These are phyloP conservation scores for Grammomys surdaster DNA, from an alignment of 2,113 vertebrate species.

Conservation along the genomic window DNA sequence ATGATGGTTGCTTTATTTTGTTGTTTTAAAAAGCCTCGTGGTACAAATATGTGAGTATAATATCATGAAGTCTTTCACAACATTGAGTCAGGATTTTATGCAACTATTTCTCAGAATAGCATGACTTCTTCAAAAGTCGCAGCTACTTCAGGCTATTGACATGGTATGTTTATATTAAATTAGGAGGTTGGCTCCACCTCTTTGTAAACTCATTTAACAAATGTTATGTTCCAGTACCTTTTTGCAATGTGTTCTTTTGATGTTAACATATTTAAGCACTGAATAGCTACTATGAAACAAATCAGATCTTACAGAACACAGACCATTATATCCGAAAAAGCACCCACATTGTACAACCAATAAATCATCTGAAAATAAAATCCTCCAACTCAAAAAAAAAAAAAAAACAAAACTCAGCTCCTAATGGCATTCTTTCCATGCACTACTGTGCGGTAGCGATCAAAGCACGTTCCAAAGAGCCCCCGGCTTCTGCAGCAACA, in stretches of 20 bases:
- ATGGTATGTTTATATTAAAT: constrained; percentile 9
- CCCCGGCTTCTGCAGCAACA: neutral
- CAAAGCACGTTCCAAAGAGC: neutral
- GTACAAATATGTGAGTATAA: neutral
- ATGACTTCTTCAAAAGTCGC: neutral
- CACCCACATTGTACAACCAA: neutral
- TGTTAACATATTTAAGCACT: neutral
- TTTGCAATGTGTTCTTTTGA: neutral
- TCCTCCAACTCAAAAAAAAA: neutral
- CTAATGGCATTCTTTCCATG: neutral
- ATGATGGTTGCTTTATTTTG: neutral
- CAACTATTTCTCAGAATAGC: constrained; percentile 39
- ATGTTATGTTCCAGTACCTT: neutral
- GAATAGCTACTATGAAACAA: constrained; percentile 8
- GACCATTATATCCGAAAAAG: neutral
- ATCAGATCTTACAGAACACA: constrained; percentile 24
- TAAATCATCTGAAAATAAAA: constrained; percentile 46
- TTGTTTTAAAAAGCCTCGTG: neutral
- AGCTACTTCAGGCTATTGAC: constrained; percentile 31
- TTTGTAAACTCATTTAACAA: constrained; percentile 36
- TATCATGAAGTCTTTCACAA: neutral
- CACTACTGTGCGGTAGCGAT: neutral
- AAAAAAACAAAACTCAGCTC: neutral
- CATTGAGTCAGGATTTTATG: neutral
- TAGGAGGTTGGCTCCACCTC: neutral